Conservation (phyloP, 1,140 invertebrate species). For the Achroia grisella region DNA sequence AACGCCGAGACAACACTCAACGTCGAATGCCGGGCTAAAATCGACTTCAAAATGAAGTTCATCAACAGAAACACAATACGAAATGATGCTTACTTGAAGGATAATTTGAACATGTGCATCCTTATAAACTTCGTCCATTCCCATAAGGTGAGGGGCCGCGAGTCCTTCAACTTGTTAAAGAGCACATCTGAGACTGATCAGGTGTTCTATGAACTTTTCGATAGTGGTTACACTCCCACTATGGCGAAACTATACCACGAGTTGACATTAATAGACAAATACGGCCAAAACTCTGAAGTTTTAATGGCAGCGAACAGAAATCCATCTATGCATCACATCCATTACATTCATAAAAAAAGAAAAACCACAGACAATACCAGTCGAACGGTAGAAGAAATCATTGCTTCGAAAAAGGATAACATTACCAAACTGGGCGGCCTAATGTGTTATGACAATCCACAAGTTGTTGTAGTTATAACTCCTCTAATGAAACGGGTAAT, state of each 20-base stretch:
- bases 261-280: constrained; percentile 2
- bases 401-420: neutral
- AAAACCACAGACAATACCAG: neutral
- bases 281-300: constrained; percentile 1
- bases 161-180: constrained; percentile 5
- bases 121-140: constrained; percentile 14
- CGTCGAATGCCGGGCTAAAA: constrained; percentile 8
- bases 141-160: constrained; percentile 6
- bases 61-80: constrained; percentile 10
- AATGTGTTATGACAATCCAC: neutral
- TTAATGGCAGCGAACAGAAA: constrained; percentile 5
- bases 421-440: neutral
- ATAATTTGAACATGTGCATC: constrained; percentile 15
- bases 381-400: neutral
- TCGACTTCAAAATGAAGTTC: constrained; percentile 14
- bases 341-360: constrained; percentile 5
- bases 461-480: constrained; percentile 7
- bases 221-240: constrained; percentile 4
- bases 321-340: constrained; percentile 9
- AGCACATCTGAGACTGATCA: constrained; percentile 4
- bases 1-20: neutral
- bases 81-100: constrained; percentile 11
- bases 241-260: constrained; percentile 13
- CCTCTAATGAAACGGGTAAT: constrained; percentile 10
- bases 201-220: constrained; percentile 7